Conservation (phyloP, 2,113 vertebrate species). For the Dipodomys stephensi region DNA sequence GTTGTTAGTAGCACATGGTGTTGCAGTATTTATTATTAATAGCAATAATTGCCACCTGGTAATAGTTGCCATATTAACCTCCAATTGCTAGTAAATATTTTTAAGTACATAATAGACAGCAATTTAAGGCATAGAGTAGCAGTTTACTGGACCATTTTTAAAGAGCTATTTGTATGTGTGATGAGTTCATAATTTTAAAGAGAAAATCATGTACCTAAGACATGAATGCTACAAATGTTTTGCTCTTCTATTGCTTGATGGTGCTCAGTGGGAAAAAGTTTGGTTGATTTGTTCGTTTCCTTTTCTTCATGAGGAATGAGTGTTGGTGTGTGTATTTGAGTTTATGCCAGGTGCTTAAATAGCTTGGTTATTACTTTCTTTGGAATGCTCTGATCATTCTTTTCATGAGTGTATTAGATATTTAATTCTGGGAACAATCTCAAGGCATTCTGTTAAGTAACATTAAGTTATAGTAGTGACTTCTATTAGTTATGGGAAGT, state of each 20-base stretch:
- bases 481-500: slow-evolving; percentile 54
- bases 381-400: slow-evolving; percentile 46
- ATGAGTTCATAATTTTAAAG: slow-evolving; percentile 83
- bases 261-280: slow-evolving; percentile 60
- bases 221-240: slow-evolving; percentile 45
- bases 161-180: slow-evolving; percentile 82
- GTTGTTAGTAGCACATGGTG: slow-evolving; percentile 62
- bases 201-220: slow-evolving; percentile 71
- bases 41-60: slow-evolving; percentile 77
- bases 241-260: slow-evolving; percentile 52
- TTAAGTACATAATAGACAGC: slow-evolving; percentile 83
- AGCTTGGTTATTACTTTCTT: slow-evolving; percentile 33
- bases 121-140: slow-evolving; percentile 76
- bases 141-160: slow-evolving; percentile 83
- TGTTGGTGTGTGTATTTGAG: background rate
- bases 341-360: background rate
- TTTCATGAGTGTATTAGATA: slow-evolving; percentile 15
- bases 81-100: slow-evolving; percentile 81
- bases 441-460: slow-evolving; percentile 62
- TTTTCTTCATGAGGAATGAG: slow-evolving; percentile 30
- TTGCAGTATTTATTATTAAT: slow-evolving; percentile 79
- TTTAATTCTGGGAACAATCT: slow-evolving; percentile 41
- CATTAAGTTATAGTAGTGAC: slow-evolving; percentile 33
- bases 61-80: slow-evolving; percentile 84
- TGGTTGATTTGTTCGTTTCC: background rate